Conservation (phyloP, 35 echinoderm and acorn worm genomes). For the Amphiura filiformis region DNA sequence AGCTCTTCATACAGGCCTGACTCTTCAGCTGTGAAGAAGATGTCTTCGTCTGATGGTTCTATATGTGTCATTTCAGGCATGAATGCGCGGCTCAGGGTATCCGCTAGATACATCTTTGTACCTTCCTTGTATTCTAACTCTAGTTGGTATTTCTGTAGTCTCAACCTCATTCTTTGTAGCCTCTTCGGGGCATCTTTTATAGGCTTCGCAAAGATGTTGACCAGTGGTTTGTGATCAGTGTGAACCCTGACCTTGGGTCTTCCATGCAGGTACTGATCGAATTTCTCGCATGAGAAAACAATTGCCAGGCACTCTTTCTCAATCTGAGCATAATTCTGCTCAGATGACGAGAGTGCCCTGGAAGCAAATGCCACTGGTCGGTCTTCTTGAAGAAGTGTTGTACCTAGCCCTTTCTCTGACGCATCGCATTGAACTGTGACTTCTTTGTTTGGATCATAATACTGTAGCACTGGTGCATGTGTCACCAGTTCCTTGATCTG, state of each 20-base stretch:
- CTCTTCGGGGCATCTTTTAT: conserved; percentile 47
- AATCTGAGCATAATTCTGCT: conserved; percentile 49
- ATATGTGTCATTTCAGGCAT: neutral
- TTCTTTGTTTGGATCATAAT: conserved; percentile 45
- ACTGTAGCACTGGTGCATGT: conserved; percentile 32
- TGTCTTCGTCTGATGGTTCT: neutral
- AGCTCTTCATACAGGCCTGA: conserved; percentile 18
- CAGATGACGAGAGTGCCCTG: conserved; percentile 13
- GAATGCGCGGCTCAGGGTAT: conserved; percentile 16
- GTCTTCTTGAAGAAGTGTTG: conserved; percentile 37
- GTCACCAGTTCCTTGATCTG: conserved; percentile 34
- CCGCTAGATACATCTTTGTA: conserved; percentile 26
- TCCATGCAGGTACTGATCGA: conserved; percentile 57
- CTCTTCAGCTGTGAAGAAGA: neutral
- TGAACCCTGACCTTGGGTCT: conserved; percentile 4
- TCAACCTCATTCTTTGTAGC: conserved; percentile 72
- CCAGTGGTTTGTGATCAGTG: conserved; percentile 65
- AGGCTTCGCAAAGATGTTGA: conserved; percentile 54
- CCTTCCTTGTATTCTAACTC: conserved; percentile 22
- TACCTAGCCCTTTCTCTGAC: conserved; percentile 37
- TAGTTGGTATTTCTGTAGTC: conserved; percentile 57
- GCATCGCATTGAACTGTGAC: conserved; percentile 57
- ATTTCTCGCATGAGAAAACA: conserved; percentile 44
- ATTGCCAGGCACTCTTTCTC: conserved; percentile 40
- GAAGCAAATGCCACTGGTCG: conserved; percentile 43